Base-by-base conservation (phyloP, 2,888 invertebrate genomes). In the Oxyteleia sp. region DNA sequence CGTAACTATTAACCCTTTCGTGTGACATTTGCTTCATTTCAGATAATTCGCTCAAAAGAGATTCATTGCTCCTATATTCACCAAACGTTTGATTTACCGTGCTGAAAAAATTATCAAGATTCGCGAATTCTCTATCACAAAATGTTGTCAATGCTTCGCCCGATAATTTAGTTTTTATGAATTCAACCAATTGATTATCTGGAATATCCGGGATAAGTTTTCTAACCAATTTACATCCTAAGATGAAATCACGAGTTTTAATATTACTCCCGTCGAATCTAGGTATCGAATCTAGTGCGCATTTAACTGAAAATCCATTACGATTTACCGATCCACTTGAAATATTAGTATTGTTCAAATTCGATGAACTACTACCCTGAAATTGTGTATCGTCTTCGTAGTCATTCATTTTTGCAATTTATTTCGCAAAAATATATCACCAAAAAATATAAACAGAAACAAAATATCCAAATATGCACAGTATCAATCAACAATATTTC, bases 261-360 rank as follows among this genome's bases (percentile, higher is more conserved):
- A 61, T 15, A 4, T 47, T 47, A 2, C 20, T 5, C 3, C 47
- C 63, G 4, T 47, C 32, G n/a, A 32, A 63, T 5, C 18, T 32
- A 2, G 47, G 45, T 0, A 63, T n/a, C 7, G 18, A 63, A n/a
- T 63, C 63, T 2, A 63, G 7, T 1, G 63, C 63, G 10, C 63
- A 47, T 20, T 63, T 63, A n/a, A n/a, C n/a, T n/a, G n/a, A n/a
- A n/a, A n/a, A n/a, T n/a, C n/a, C n/a, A n/a, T n/a, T n/a, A n/a
- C n/a, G n/a, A n/a, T n/a, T n/a, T n/a, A n/a, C n/a, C n/a, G n/a
- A n/a, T n/a, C n/a, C n/a, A n/a, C n/a, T n/a, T n/a, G n/a, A n/a
- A n/a, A n/a, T n/a, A n/a, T n/a, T n/a, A n/a, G n/a, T n/a, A n/a
- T n/a, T n/a, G n/a, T n/a, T n/a, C n/a, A n/a, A n/a, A n/a, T n/a